Base-by-base conservation (phyloP, 2,113 vertebrate species). In the Cebidichthys violaceus region DNA sequence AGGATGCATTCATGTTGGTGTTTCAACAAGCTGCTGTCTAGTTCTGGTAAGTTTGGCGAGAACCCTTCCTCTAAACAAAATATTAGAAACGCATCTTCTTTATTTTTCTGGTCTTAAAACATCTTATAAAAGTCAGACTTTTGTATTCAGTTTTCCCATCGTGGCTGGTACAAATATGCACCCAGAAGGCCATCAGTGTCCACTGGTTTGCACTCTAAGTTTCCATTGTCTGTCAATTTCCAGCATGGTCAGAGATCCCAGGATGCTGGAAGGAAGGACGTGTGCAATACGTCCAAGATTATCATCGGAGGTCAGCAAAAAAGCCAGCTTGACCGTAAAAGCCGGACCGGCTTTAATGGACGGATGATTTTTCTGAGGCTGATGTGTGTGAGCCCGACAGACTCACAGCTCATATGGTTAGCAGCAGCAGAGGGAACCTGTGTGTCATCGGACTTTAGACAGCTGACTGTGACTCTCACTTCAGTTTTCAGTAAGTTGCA, bases 381-480 rank as follows among this genome's bases (percentile, higher is more conserved):
- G 61, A 47, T 67, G 79, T 78, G 61, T 31, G 29, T 52, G 69
- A 75, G 50, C 59, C 62, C 6, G 9, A 43, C 55, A 18, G 62
- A 60, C 54, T 68, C 64, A 73, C 70, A 74, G 76, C 80, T 73
- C 81, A 39, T 62, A 37, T 83, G 77, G 76, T 81, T 76, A 87
- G 90, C 85, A 85, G 87, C 86, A 86, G 79, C 74, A 81, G 80
- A 81, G 77, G 88, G 91, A 92, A 91, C 45, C 45, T 78, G 75
- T 91, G 91, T 73, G 91, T 91, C 90, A 90, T 84, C 83, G 81
- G 66, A 82, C 77, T 57, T 77, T 4, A 79, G 88, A 86, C 88
- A 89, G 79, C 88, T 88, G 88, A 84, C 84, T 70, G 71, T 70
- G 78, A 69, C 24, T 47, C 47, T 81, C 79, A 79, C 85, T 88